phyloP scores from a whole-genome alignment of 2,888 invertebrate species.

The Heteropelma amictum region DNA sequence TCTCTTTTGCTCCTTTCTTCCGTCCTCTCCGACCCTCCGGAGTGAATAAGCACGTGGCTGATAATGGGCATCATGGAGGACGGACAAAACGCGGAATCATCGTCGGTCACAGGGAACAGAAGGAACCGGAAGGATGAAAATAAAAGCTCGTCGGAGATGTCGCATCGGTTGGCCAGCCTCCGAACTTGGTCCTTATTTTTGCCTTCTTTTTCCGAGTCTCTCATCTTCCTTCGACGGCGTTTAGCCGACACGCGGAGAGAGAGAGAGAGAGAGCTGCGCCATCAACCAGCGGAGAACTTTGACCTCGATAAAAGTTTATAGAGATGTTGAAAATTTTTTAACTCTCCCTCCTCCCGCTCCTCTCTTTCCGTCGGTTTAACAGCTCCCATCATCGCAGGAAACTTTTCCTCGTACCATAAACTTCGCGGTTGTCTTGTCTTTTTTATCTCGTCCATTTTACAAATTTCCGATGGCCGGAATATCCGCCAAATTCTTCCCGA shows the following conservation, averaged over 20 bases:
- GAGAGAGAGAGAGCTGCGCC: too few relatives aligned
- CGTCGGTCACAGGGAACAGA: constrained; percentile 9
- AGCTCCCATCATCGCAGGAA: not conserved
- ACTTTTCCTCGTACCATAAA: not conserved
- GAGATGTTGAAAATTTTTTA: constrained; percentile 26
- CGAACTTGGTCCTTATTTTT: not conserved
- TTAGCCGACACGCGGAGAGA: constrained; percentile 31
- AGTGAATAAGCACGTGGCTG: constrained; percentile 44
- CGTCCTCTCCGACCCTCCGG: not conserved
- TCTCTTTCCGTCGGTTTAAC: not conserved
- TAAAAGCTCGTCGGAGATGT: constrained; percentile 21
- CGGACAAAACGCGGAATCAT: constrained; percentile 23
- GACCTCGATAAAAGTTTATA: constrained; percentile 21
- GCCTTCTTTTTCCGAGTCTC: not conserved
- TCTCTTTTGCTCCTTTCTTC: not conserved
- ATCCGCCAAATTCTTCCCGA: not conserved
- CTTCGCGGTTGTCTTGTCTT: too few relatives aligned
- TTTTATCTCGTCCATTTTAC: too few relatives aligned
- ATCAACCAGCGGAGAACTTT: constrained; percentile 18
- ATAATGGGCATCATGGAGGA: constrained; percentile 22
- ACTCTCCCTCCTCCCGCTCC: not conserved
- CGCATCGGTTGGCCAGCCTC: constrained; percentile 25
- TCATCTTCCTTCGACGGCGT: constrained; percentile 36
- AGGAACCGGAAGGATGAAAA: not conserved
- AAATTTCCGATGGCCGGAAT: constrained; percentile 24